Evolutionary conservation across 2,888 invertebrate species (phyloP).

Genomic region (Leucophenga montana): DNA sequence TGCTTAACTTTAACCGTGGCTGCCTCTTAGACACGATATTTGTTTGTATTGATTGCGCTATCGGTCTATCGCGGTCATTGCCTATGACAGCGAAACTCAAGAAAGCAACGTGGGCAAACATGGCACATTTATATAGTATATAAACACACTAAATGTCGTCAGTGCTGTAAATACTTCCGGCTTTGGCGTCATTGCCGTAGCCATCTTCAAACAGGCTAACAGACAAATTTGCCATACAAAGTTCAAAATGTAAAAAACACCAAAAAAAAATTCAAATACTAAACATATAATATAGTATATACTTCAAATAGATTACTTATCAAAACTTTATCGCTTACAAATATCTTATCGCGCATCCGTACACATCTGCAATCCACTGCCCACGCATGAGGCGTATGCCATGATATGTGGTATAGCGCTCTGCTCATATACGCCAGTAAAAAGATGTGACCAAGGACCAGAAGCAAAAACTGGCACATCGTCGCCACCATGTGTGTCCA

Average conservation of each 20-base stretch:
- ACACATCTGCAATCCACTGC: slow-evolving; percentile 74
- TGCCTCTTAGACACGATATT: slow-evolving; percentile 7
- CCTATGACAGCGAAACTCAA: slow-evolving; percentile 21
- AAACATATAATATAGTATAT: too few species aligned
- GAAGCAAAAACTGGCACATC: slow-evolving; percentile 85
- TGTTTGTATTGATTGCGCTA: slow-evolving; percentile 21
- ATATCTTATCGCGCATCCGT: background rate
- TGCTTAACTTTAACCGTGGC: background rate
- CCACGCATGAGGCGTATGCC: slow-evolving; percentile 83
- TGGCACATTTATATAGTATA: too few species aligned
- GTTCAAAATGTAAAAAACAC: too few species aligned
- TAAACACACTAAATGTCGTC: too few species aligned
- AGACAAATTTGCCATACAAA: too few species aligned
- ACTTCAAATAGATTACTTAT: too few species aligned
- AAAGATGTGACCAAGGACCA: slow-evolving; percentile 87
- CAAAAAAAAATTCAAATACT: too few species aligned
- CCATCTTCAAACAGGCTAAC: too few species aligned
- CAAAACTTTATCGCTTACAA: too few species aligned
- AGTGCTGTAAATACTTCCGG: too few species aligned
- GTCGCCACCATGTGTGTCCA: slow-evolving; percentile 84
- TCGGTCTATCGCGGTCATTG: slow-evolving; percentile 14
- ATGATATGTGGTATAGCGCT: slow-evolving; percentile 84
- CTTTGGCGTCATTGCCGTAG: too few species aligned
- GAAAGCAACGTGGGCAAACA: background rate
- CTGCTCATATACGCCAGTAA: slow-evolving; percentile 86